A percentile compares a stretch with the other conserved stretches of the same genome.
Evolutionary conservation across 2,113 vertebrate species (phyloP).

Genomic region (Uria lomvia): DNA sequence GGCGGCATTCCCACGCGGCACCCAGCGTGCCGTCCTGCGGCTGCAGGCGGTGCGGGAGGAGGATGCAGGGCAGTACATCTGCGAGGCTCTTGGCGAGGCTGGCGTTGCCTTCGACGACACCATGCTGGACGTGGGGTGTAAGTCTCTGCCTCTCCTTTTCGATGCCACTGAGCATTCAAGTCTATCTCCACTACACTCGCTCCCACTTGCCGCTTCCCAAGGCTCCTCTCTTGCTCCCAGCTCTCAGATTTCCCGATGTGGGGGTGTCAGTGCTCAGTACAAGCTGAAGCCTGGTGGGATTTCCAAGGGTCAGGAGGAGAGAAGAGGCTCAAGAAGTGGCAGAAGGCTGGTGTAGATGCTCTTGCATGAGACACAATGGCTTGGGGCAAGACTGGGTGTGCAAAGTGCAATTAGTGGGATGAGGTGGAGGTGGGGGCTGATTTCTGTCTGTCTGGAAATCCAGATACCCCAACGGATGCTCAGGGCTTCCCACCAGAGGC

Average conservation of each 20-base stretch:
- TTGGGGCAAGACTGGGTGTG: neutral
- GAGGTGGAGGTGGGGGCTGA: neutral
- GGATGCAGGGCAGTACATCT: slow-evolving; percentile 82
- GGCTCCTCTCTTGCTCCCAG: neutral
- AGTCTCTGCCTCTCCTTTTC: slow-evolving; percentile 23
- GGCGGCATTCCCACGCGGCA: slow-evolving; percentile 62
- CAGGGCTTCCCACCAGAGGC: neutral
- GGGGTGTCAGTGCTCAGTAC: neutral
- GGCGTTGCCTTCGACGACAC: slow-evolving; percentile 70
- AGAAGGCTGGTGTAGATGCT: neutral
- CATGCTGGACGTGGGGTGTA: slow-evolving; percentile 83
- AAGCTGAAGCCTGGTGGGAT: neutral
- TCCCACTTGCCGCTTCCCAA: neutral
- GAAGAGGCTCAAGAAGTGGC: neutral
- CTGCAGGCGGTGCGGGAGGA: slow-evolving; percentile 75
- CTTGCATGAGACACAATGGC: rapidly evolving
- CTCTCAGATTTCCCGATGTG: rapidly evolving
- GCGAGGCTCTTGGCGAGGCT: slow-evolving; percentile 77
- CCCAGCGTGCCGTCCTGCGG: slow-evolving; percentile 67
- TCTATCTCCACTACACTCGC: rapidly evolving
- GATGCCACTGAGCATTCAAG: rapidly evolving
- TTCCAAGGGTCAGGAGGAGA: neutral
- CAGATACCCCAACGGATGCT: rapidly evolving
- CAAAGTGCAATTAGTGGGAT: neutral
- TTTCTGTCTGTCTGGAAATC: neutral